A percentile compares a stretch with the other conserved stretches of the same genome.
Conservation (phyloP, 2,888 invertebrate genomes). For the Apantesis nais region DNA sequence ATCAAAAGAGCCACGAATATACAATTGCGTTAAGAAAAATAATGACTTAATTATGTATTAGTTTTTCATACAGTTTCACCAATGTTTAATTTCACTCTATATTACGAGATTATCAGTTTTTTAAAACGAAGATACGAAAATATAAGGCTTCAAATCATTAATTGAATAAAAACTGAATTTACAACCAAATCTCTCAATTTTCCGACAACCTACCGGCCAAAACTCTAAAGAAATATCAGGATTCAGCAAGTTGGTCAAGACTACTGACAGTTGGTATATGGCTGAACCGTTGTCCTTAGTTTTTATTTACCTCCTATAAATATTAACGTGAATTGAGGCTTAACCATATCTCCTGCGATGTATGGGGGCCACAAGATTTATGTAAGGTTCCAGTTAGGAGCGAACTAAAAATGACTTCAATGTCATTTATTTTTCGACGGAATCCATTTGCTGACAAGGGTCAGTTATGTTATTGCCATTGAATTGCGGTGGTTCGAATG, state of each 20-base stretch:
- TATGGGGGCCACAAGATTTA: constrained; percentile 70
- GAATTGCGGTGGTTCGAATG: constrained; percentile 56
- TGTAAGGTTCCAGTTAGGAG: constrained; percentile 62
- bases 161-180: background rate
- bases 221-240: background rate
- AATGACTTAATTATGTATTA: background rate
- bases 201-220: constrained; percentile 4
- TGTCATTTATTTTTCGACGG: constrained; percentile 65
- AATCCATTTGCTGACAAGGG: constrained; percentile 75
- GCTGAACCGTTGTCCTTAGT: constrained; percentile 44
- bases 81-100: background rate
- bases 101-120: background rate
- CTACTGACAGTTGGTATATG: constrained; percentile 44
- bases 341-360: constrained; percentile 61
- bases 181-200: constrained; percentile 21
- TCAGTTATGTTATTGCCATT: constrained; percentile 66
- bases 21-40: background rate
- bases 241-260: background rate
- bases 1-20: background rate
- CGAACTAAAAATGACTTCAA: constrained; percentile 64
- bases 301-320: constrained; percentile 63
- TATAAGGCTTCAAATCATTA: background rate
- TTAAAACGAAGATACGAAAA: background rate
- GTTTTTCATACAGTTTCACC: background rate
- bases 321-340: constrained; percentile 64